phyloP scores from a whole-genome alignment of 1,140 invertebrate species.

The Thaumatotibia leucotreta region DNA sequence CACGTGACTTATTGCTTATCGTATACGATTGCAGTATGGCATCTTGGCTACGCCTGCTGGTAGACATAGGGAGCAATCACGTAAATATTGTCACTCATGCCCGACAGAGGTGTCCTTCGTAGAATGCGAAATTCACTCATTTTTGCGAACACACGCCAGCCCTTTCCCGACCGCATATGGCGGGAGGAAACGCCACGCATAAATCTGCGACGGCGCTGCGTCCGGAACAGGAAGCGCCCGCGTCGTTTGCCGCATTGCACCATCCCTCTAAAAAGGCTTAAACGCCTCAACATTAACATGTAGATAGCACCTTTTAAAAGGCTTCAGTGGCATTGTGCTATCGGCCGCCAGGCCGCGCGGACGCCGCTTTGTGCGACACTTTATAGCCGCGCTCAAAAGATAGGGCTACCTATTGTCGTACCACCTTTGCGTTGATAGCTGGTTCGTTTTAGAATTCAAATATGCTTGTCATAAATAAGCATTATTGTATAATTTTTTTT shows the following conservation, averaged over 20 bases:
- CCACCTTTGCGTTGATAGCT: slow-evolving; percentile 52
- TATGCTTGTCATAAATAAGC: no score
- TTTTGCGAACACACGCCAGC: background rate
- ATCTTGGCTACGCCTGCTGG: no score
- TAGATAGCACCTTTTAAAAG: background rate
- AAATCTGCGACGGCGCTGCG: slow-evolving; percentile 70
- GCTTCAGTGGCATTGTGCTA: slow-evolving; percentile 53
- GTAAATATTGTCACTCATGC: no score
- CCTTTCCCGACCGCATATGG: slow-evolving; percentile 52
- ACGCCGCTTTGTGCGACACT: slow-evolving; percentile 65
- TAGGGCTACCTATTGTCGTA: slow-evolving; percentile 61
- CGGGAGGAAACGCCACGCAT: slow-evolving; percentile 69
- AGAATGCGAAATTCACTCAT: no score
- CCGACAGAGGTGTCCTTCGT: no score
- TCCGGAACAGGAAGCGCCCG: slow-evolving; percentile 68
- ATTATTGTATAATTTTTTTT: no score
- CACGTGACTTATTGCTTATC: no score
- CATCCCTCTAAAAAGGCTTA: background rate
- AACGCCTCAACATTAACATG: background rate
- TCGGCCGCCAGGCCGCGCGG: slow-evolving; percentile 64
- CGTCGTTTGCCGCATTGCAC: slow-evolving; percentile 67
- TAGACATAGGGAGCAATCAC: no score
- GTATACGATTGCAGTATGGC: no score
- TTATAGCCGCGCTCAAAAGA: slow-evolving; percentile 62
- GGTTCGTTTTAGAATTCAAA: slow-evolving; percentile 8